Conservation (phyloP, 2,797 vertebrate genomes). For the Hephaestus fuliginosus region DNA sequence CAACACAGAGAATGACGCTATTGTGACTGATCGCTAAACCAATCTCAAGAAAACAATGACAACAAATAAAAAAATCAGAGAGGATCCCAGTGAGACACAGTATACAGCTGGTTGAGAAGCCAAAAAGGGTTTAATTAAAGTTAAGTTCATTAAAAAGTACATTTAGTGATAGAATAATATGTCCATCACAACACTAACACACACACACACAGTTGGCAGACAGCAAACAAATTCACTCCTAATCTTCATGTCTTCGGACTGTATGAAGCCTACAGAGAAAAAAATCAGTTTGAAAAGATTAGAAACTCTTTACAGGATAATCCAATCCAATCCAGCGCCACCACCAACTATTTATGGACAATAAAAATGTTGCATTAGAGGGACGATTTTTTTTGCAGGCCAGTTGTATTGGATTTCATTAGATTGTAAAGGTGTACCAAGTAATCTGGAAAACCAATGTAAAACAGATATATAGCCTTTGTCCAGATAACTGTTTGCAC, state of each 20-base stretch:
- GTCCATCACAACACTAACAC: neutral
- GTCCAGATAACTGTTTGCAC: constrained; percentile 10
- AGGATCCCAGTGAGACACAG: neutral
- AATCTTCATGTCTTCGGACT: neutral
- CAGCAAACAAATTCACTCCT: too few species aligned
- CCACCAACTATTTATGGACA: neutral
- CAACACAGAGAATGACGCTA: neutral
- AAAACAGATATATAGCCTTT: constrained; percentile 12
- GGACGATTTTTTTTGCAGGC: neutral
- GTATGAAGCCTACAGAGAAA: neutral
- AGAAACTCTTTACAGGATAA: neutral
- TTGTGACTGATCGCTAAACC: neutral
- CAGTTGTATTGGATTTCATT: neutral
- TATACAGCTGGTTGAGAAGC: neutral
- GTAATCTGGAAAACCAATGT: neutral
- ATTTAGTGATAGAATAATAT: neutral
- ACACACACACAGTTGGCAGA: neutral
- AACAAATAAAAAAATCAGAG: neutral
- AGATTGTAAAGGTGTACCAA: constrained; percentile 18
- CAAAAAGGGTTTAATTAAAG: neutral
- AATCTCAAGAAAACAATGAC: neutral
- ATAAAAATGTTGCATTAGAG: neutral
- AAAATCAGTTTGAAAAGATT: neutral
- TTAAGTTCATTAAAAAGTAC: neutral
- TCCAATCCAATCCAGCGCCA: constrained; percentile 1